Evolutionary conservation across 2,797 vertebrate species (phyloP).

Genomic region (Anniella stebbinsi): DNA sequence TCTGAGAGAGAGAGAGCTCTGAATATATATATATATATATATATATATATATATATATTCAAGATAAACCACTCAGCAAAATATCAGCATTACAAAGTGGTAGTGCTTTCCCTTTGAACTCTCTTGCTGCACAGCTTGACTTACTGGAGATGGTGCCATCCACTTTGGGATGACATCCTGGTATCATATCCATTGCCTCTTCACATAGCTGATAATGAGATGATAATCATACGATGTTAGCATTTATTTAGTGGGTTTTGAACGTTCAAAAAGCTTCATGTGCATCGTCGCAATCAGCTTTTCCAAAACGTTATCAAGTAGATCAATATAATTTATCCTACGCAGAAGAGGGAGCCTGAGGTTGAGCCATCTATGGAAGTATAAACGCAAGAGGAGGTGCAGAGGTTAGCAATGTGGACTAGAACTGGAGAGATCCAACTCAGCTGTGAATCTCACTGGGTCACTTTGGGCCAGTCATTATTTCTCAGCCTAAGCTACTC

Average conservation of each 20-base stretch:
- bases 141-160: slow-evolving; percentile 51
- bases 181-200: slow-evolving; percentile 11
- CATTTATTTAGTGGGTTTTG: not conserved
- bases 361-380: not conserved
- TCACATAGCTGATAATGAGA: slow-evolving; percentile 28
- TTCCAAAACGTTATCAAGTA: not conserved
- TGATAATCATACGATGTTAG: not conserved
- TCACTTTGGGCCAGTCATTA: not conserved
- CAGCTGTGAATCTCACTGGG: not conserved
- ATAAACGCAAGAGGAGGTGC: too few relatives aligned
- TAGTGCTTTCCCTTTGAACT: slow-evolving; percentile 67
- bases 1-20: slow-evolving; percentile 58
- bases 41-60: slow-evolving; percentile 49
- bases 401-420: not conserved
- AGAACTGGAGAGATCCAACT: too few relatives aligned
- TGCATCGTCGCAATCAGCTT: not conserved
- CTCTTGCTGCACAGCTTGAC: slow-evolving; percentile 54
- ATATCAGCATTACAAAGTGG: slow-evolving; percentile 69
- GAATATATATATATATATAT: not conserved
- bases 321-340: not conserved
- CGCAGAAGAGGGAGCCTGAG: not conserved
- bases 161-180: slow-evolving; percentile 51
- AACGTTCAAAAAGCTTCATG: not conserved
- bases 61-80: slow-evolving; percentile 67
- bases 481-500: not conserved